phyloP scores from a whole-genome alignment of 2,113 vertebrate genomes.

The Isichthys henryi region DNA sequence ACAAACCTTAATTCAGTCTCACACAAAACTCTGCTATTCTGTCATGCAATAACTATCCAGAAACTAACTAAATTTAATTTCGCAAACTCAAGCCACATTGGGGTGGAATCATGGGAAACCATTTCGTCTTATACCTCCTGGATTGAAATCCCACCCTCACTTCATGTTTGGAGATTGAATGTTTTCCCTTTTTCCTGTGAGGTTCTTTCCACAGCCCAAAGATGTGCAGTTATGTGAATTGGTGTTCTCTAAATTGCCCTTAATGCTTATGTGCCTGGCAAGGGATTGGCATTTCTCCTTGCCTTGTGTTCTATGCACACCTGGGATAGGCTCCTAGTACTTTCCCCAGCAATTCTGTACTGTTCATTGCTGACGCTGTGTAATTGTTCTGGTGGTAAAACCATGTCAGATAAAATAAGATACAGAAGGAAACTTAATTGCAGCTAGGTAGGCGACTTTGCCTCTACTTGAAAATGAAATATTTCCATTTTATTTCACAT shows the following conservation, averaged over 20 bases:
- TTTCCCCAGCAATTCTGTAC: background rate
- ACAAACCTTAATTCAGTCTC: background rate
- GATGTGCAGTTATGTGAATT: background rate
- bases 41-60: background rate
- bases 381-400: background rate
- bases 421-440: background rate
- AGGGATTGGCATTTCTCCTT: background rate
- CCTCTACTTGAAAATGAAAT: background rate
- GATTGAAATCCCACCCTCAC: background rate
- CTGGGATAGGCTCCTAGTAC: background rate
- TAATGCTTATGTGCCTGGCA: background rate
- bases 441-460: background rate
- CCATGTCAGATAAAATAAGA: background rate
- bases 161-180: background rate
- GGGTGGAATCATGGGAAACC: background rate
- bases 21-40: background rate
- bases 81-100: background rate
- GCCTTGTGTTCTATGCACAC: background rate
- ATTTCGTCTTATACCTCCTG: background rate
- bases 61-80: background rate
- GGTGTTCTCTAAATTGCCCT: background rate
- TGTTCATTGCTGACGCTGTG: background rate
- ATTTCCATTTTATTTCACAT: background rate
- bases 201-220: background rate
- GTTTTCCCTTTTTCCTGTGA: background rate